Evolutionary conservation across 1,140 invertebrate species (phyloP).

Genomic region (Samia ricini): DNA sequence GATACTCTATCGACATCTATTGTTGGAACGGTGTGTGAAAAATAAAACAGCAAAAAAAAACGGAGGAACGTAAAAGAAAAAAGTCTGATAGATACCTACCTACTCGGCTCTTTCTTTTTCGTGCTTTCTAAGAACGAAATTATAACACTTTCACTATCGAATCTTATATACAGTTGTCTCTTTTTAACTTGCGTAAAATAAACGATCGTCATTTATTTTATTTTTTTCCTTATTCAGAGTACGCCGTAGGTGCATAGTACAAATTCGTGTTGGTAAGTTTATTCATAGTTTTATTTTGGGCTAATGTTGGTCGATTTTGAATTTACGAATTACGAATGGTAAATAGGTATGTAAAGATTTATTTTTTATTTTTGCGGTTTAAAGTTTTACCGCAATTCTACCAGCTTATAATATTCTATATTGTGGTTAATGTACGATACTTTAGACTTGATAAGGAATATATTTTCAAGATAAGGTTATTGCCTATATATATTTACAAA

Average conservation of each 20-base stretch:
- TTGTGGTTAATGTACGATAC: too few relatives aligned
- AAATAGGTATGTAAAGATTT: background rate
- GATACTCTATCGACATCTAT: conserved; percentile 14
- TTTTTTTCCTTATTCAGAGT: background rate
- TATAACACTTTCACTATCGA: conserved; percentile 25
- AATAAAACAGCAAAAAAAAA: conserved; percentile 11
- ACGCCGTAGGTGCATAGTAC: background rate
- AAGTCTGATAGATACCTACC: too few relatives aligned
- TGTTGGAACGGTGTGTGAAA: conserved; percentile 8
- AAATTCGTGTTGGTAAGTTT: background rate
- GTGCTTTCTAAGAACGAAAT: conserved; percentile 28
- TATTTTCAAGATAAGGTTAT: too few relatives aligned
- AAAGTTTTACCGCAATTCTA: background rate
- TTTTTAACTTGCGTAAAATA: conserved; percentile 3
- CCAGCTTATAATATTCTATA: background rate
- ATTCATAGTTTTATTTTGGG: background rate
- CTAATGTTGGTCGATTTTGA: background rate
- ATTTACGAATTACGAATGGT: background rate
- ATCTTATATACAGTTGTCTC: conserved; percentile 8
- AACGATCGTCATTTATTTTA: conserved; percentile 5
- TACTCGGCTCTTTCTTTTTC: conserved; percentile 17
- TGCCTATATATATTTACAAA: too few relatives aligned
- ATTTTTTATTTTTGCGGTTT: background rate
- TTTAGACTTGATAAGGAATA: too few relatives aligned
- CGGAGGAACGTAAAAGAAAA: background rate